A percentile compares a stretch with the other conserved stretches of the same genome.
Conservation (phyloP, 30 jellyfish, hydroid and myxozoan genomes). For the Aurelia sp. region DNA sequence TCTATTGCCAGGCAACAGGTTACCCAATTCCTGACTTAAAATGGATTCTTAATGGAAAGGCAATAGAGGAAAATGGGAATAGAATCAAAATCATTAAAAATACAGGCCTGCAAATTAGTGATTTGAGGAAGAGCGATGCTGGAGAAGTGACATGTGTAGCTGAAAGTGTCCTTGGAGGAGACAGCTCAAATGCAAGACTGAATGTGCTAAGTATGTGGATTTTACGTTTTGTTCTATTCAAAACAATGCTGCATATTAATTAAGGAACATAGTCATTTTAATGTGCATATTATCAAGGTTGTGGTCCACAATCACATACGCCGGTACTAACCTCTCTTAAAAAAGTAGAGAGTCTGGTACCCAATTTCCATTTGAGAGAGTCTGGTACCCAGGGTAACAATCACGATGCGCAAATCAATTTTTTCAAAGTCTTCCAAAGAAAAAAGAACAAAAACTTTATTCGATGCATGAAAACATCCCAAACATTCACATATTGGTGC, state of each 20-base stretch:
- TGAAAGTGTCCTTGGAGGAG: slow-evolving; percentile 21
- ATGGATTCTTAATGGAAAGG: slow-evolving; percentile 28
- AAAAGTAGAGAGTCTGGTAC: no score
- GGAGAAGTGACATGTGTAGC: slow-evolving; percentile 40
- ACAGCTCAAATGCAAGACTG: slow-evolving; percentile 11
- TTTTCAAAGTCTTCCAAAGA: no score
- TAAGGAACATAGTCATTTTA: no score
- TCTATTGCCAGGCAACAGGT: slow-evolving; percentile 41
- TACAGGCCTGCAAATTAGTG: slow-evolving; percentile 1
- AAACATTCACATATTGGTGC: no score
- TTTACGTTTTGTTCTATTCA: neutral
- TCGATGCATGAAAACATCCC: no score
- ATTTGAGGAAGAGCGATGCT: slow-evolving; percentile 13
- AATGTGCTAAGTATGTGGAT: slow-evolving; percentile 28
- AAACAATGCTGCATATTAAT: neutral
- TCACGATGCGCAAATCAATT: no score
- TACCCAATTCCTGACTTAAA: slow-evolving; percentile 39
- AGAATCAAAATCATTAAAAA: neutral
- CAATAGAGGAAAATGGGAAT: neutral
- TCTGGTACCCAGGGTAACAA: no score
- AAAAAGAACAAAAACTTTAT: no score
- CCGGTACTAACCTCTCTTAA: no score
- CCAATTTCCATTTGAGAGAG: no score
- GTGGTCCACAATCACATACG: no score
- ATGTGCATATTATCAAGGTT: no score